Evolutionary conservation across 1,140 invertebrate species (phyloP), one percentile per base, ranked within the genome.

Genomic region (Halictus rubicundus): DNA sequence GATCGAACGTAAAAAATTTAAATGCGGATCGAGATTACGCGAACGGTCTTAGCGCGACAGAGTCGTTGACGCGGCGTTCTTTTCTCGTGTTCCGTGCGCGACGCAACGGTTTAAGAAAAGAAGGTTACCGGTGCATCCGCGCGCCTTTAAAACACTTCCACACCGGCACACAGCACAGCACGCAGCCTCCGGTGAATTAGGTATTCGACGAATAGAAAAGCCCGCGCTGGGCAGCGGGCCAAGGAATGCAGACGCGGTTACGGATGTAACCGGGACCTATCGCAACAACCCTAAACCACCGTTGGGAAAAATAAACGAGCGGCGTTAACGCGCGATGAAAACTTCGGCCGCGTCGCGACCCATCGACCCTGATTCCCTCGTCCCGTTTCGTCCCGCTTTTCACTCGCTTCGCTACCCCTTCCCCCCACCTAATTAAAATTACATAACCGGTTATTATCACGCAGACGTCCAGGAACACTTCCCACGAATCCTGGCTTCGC

Each of bases 161-260:
- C 27, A 25, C 21, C n/a, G 61, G 23, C 32, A 66, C 42, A 37
- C 6, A 16, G 49, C 19, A 21, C 14, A 21, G 57, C 57, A 73
- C 78, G 68, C 64, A 21, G 6, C 59, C 23, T 37, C 57, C 73
- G 77, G 84, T 89, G 86, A 90, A 90, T 90, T 90, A 88, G 81
- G 86, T 84, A 88, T 89, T 90, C 84, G 84, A 60, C 81, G 83
- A 87, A 84, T 83, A 88, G 87, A 90, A 87, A 86, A 89, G 83
- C 81, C 82, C 69, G 46, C 61, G 71, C 0, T 77, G 85, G 90
- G 89, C 90, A 89, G 3, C 52, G 68, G 42, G 88, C 90, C 90
- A 91, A 91, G 81, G 87, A 90, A 91, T 91, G 87, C 71, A 90
- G 85, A 89, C 82, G 74, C 75, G 73, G 66, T 89, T 85, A 87